Evolutionary conservation across 1,140 invertebrate genomes (phyloP), one percentile per base, ranked within the genome.

Genomic region (Apolygus lucorum): DNA sequence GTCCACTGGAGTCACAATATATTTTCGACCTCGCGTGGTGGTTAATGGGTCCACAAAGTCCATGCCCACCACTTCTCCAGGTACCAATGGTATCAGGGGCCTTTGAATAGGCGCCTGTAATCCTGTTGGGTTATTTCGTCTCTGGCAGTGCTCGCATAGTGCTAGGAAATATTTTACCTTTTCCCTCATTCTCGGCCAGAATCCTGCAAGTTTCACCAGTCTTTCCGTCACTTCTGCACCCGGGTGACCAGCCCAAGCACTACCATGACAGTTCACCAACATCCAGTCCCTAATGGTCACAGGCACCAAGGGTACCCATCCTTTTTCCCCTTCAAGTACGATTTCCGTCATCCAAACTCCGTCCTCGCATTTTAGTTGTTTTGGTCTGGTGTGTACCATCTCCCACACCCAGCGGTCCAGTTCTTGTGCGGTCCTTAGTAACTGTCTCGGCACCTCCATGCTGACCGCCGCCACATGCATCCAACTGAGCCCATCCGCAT

Each of bases 391-490:
- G n/a, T n/a, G n/a, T n/a, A n/a, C n/a, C n/a, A n/a, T n/a, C n/a
- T n/a, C 11, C 11, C 11, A 22, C 11, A 63, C 8, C 24, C 28
- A 2, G 42, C n/a, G 11, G 21, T 25, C 25, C 27, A 28, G 1
- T 27, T n/a, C n/a, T n/a, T n/a, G n/a, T n/a, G n/a, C n/a, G n/a
- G n/a, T n/a, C n/a, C n/a, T n/a, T n/a, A 72, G 69, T 0, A 77
- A 68, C 14, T 76, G 78, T 29, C 78, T 76, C 1, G 86, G 83
- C 0, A 81, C 84, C 11, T 79, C 67, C 0, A 85, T 76, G 24
- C 72, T 79, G 71, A 85, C 17, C 34, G 34, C 34, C 34, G 63
- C 27, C 14, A 22, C 52, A 24, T 68, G 2, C 11, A 49, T 17
- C 52, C 73, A 63, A 28, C 71, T 74, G 2, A 76, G 68, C 0